Evolutionary conservation across 2,888 invertebrate genomes (phyloP), one percentile per base, ranked within the genome.

Genomic region (Mesorhabditis spiculigera): DNA sequence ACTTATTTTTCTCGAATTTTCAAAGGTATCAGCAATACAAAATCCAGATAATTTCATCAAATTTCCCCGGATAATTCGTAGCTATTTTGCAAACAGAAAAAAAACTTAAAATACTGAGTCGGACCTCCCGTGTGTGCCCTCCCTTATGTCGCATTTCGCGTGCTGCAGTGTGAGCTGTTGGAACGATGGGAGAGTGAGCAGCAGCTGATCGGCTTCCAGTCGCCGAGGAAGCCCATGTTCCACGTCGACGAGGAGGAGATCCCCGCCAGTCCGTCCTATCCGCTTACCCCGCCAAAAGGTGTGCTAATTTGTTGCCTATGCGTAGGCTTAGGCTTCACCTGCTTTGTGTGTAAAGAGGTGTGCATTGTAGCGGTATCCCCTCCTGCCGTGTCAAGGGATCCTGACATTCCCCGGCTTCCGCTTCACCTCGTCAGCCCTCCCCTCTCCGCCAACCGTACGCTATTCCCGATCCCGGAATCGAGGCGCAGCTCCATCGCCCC

Each of bases 151-250:
- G 66, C 71, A 62, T 74, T 75, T 73, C 70, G 74, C 58, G 71
- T 71, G 58, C 74, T 74, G 67, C 68, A 74, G 50, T 73, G 73
- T 62, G 74, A 71, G 65, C 74, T 74, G 63, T 71, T 66, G 58
- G 70, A 75, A 58, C 61, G 68, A 66, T 41, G 64, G 44, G 68
- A 74, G n/a, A 64, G 68, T 8, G 13, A 66, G 16, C 50, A 45
- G 4, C 10, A 13, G 10, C 10, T 10, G 10, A 28, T 43, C 4
- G 42, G 45, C 6, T 67, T 67, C 13, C 10, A 10, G 42, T 41
- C 64, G 10, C 28, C 41, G n/a, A 5, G 41, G 10, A 16, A n/a
- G 63, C 58, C n/a, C 43, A 43, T 67, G 58, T 28, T 6, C 8
- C 8, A 50, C n/a, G n/a, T 50, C n/a, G n/a, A n/a, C 8, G 58